These are phyloP conservation scores for Sciurus vulgaris DNA, from an alignment of 2,797 vertebrate genomes.

Conservation along the genomic window DNA sequence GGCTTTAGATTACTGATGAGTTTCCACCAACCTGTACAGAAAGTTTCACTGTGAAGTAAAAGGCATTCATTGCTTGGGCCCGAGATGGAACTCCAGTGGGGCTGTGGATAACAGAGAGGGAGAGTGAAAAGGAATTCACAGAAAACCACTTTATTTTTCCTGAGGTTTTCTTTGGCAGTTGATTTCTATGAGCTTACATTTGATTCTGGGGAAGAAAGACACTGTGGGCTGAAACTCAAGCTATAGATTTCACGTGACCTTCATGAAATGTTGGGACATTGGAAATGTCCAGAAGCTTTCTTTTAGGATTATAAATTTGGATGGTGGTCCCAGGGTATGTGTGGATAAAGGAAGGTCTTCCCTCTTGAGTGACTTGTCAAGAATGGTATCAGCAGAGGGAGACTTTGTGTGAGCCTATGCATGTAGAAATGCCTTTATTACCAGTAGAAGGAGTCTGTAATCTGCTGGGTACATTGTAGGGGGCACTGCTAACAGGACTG, in stretches of 20 bases:
- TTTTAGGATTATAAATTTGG: neutral
- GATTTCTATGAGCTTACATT: neutral
- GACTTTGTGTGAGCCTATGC: neutral
- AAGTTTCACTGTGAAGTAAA: neutral
- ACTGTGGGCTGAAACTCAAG: neutral
- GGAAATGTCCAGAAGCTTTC: neutral
- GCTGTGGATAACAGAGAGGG: neutral
- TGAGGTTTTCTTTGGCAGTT: neutral
- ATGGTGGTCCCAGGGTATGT: neutral
- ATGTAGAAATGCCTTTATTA: neutral
- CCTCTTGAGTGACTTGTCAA: neutral
- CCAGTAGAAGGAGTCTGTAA: neutral
- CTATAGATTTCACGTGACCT: neutral
- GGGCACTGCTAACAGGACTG: neutral
- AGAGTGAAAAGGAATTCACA: neutral
- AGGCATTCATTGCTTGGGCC: neutral
- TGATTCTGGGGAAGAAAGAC: slow-evolving; percentile 25
- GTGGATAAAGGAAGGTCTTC: neutral
- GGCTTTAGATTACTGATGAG: slow-evolving; percentile 33
- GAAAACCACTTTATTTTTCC: neutral
- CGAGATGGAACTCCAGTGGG: neutral
- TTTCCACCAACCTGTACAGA: neutral
- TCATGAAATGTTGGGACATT: neutral
- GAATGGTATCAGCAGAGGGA: neutral
- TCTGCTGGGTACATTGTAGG: neutral